Percentiles rank a stretch among this genome's conserved stretches.
phyloP scores from a whole-genome alignment of 2,888 invertebrate genomes.

The Scotopteryx bipunctaria region DNA sequence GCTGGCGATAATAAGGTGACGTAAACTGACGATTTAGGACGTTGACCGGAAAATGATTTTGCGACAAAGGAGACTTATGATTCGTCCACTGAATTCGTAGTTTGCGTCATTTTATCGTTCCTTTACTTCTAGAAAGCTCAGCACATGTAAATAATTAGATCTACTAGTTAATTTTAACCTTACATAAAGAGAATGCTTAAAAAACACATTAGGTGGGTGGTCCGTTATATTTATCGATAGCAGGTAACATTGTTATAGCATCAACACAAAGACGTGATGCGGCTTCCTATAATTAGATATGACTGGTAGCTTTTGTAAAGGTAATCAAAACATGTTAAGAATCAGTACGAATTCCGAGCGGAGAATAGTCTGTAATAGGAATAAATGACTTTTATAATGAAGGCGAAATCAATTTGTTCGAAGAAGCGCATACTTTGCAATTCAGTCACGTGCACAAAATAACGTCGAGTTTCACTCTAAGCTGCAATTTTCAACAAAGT shows the following conservation, averaged over 20 bases:
- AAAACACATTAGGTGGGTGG: conserved; percentile 29
- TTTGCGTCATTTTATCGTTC: conserved; percentile 1
- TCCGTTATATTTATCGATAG: conserved; percentile 30
- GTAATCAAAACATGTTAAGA: conserved; percentile 16
- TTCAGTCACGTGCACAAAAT: conserved; percentile 18
- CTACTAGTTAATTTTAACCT: background rate
- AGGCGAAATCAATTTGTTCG: conserved; percentile 6
- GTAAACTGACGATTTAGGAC: conserved; percentile 62
- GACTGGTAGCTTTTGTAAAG: conserved; percentile 20
- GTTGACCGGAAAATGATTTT: conserved; percentile 54
- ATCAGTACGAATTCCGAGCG: background rate
- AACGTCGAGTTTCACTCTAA: conserved; percentile 10
- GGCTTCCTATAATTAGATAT: conserved; percentile 40
- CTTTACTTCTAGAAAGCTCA: background rate
- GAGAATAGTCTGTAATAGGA: conserved; percentile 14
- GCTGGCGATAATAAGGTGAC: conserved; percentile 56
- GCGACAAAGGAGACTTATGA: conserved; percentile 55
- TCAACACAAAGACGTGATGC: conserved; percentile 41
- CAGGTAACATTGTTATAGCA: conserved; percentile 31
- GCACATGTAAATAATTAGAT: background rate
- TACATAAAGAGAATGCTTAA: background rate
- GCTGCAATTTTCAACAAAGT: conserved; percentile 32
- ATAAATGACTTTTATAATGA: background rate
- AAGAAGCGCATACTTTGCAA: background rate
- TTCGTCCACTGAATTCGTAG: conserved; percentile 38